Conservation (phyloP, 2,113 vertebrate species). For the Grammomys dolichurus region DNA sequence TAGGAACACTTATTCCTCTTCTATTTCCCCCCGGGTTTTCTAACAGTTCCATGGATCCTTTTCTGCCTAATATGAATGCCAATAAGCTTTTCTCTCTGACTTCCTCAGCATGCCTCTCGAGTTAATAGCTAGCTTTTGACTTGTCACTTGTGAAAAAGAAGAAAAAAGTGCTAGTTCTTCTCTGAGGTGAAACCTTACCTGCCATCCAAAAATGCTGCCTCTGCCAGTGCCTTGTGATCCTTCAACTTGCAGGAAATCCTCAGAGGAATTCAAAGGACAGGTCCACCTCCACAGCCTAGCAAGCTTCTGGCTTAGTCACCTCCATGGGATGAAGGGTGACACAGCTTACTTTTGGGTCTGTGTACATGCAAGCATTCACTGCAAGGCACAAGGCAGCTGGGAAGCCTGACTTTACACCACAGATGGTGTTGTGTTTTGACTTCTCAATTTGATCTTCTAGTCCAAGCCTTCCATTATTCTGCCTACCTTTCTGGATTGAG, state of each 20-base stretch:
- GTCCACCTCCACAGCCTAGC: slow-evolving; percentile 59
- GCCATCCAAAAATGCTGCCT: slow-evolving; percentile 51
- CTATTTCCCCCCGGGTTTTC: slow-evolving; percentile 63
- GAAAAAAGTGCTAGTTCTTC: slow-evolving; percentile 3
- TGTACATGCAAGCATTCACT: neutral
- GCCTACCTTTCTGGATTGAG: neutral
- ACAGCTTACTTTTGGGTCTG: neutral
- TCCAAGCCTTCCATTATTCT: neutral
- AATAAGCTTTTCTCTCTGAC: slow-evolving; percentile 30
- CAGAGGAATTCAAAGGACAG: slow-evolving; percentile 62
- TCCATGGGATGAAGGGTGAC: slow-evolving; percentile 53
- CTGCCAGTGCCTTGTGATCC: slow-evolving; percentile 64
- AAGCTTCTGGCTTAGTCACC: slow-evolving; percentile 18
- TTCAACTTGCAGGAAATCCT: slow-evolving; percentile 70
- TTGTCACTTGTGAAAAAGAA: slow-evolving; percentile 25
- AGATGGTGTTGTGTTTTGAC: neutral
- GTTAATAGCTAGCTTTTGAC: slow-evolving; percentile 72
- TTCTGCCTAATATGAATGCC: slow-evolving; percentile 62
- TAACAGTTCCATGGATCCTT: slow-evolving; percentile 65
- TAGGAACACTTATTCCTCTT: slow-evolving; percentile 63
- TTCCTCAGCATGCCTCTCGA: slow-evolving; percentile 14
- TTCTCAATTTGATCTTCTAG: neutral
- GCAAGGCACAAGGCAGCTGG: neutral
- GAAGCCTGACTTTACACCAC: neutral
- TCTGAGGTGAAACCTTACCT: slow-evolving; percentile 37